phyloP scores from a whole-genome alignment of 2,113 vertebrate genomes.

The Oostethus manadensis region DNA sequence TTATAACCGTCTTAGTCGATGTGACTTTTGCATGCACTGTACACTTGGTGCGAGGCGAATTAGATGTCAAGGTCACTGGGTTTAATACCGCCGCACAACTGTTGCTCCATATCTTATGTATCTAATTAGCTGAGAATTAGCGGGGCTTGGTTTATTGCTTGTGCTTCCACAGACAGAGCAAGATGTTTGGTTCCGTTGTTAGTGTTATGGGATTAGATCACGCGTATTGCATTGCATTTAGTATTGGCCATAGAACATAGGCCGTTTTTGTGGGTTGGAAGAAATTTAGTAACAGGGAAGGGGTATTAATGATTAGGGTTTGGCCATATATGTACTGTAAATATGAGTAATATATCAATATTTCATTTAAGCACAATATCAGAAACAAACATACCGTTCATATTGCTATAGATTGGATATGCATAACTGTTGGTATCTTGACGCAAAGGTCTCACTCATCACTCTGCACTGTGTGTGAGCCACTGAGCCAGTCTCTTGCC shows the following conservation, averaged over 20 bases:
- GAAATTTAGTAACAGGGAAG: slow-evolving; percentile 9
- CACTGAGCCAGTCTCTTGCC: too few species aligned
- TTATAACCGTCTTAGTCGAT: background rate
- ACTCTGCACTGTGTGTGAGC: too few species aligned
- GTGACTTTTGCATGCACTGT: slow-evolving; percentile 10
- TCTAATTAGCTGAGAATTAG: slow-evolving; percentile 42
- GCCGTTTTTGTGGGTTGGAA: slow-evolving; percentile 29
- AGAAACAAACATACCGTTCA: too few species aligned
- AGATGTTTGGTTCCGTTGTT: slow-evolving; percentile 21
- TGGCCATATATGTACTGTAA: too few species aligned
- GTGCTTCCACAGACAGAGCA: slow-evolving; percentile 15
- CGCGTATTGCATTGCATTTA: slow-evolving; percentile 10
- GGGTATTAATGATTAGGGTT: too few species aligned
- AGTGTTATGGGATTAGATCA: slow-evolving; percentile 24
- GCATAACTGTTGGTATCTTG: too few species aligned
- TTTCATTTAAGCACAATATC: too few species aligned
- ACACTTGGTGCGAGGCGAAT: slow-evolving; percentile 21
- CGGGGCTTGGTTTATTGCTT: slow-evolving; percentile 13
- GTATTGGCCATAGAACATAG: slow-evolving; percentile 33
- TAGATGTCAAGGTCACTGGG: slow-evolving; percentile 37
- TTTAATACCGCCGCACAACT: slow-evolving; percentile 32
- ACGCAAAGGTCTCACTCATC: too few species aligned
- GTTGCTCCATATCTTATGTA: slow-evolving; percentile 36
- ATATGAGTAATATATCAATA: too few species aligned
- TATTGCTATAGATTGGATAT: too few species aligned